Base-by-base conservation (phyloP, 2,113 vertebrate genomes). In the Australoheros scitulus region DNA sequence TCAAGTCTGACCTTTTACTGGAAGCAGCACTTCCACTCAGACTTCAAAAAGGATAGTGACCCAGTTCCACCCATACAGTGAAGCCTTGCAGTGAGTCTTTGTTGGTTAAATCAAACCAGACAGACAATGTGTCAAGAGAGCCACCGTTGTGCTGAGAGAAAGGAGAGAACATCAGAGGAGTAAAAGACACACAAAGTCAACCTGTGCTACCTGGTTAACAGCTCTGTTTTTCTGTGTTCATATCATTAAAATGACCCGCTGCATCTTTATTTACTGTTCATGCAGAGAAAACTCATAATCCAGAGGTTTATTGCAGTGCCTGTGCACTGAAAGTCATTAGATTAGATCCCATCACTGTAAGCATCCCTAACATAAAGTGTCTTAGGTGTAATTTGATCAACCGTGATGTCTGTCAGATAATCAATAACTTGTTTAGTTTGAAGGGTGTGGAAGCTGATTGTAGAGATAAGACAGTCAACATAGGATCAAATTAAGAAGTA, bases 361-460 rank as follows among this genome's bases (percentile, higher is more conserved):
- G 58, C 24, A n/a, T 80, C 5, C 11, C 6, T 77, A 34, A 75
- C 61, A 75, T 58, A 24, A 56, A 50, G 14, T 32, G 34, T 36
- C 10, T 38, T 59, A 34, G 64, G 47, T 58, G 60, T 80, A 79
- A 91, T 87, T 68, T 60, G 6, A 86, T 92, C 36, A 84, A 82
- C 50, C 63, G 56, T 88, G 74, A 91, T 76, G 38, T 87, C 80
- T 68, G 74, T 64, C 3, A 3, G 75, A 82, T 86, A 76, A 89
- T 86, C 57, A 77, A 61, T 83, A 64, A 79, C 32, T 84, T n/a
- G 15, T 47, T 65, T 79, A 68, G 75, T 76, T 76, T 85, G 52
- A 77, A 80, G n/a, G 50, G 55, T 26, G 47, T 77, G 61, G 43
- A 61, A 43, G 29, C 65, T 70, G 56, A 84, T 85, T 85, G 58